These are phyloP conservation scores for Anastatus disparis DNA, from an alignment of 1,140 invertebrate species.

Conservation along the genomic window DNA sequence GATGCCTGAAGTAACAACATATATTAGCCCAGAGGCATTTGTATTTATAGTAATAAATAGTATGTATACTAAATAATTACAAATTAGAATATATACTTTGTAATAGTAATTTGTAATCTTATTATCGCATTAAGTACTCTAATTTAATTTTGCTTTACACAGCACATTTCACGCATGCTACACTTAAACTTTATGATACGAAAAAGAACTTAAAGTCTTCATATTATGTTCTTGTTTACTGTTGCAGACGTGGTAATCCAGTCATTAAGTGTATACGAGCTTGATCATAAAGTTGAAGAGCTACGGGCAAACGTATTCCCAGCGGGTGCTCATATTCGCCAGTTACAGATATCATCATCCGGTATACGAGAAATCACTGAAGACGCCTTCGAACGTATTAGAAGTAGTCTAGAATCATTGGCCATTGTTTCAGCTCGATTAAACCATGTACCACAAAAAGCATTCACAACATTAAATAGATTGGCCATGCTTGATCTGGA, in stretches of 20 bases:
- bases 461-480: conserved; percentile 79
- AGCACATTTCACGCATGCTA: too few relatives aligned
- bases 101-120: too few relatives aligned
- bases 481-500: conserved; percentile 84
- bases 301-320: conserved; percentile 79
- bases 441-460: conserved; percentile 82
- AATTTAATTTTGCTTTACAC: too few relatives aligned
- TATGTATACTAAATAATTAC: too few relatives aligned
- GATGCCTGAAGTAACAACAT: too few relatives aligned
- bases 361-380: conserved; percentile 80
- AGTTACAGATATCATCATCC: conserved; percentile 86
- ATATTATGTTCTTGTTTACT: too few relatives aligned
- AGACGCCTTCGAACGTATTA: conserved; percentile 78
- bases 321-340: conserved; percentile 75
- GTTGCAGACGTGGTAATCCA: conserved; percentile 70
- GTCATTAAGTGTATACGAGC: conserved; percentile 86
- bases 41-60: too few relatives aligned
- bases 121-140: too few relatives aligned
- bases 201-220: too few relatives aligned
- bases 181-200: too few relatives aligned
- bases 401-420: conserved; percentile 82
- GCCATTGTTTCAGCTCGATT: conserved; percentile 84
- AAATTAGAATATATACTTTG: too few relatives aligned
- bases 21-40: too few relatives aligned
- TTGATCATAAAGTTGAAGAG: conserved; percentile 80